Evolutionary conservation across 2,888 invertebrate species (phyloP).

Genomic region (Antheraea assamensis): DNA sequence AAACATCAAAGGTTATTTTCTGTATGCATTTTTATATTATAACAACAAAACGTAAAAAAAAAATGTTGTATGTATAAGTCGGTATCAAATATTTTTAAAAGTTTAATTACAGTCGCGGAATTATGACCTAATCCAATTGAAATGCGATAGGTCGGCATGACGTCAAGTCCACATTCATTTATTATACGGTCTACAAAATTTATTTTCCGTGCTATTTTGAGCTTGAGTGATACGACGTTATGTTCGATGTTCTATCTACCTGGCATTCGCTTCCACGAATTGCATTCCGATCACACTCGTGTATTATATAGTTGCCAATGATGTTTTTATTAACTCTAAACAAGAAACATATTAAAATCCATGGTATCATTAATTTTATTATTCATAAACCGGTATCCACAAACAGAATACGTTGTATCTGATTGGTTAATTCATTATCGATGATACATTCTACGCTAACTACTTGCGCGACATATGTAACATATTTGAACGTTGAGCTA

Average conservation of each 20-base stretch:
- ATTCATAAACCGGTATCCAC: no score
- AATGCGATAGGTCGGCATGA: not conserved
- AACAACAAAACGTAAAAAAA: not conserved
- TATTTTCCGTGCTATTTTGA: slow-evolving; percentile 2
- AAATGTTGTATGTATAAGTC: not conserved
- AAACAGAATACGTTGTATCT: no score
- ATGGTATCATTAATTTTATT: not conserved
- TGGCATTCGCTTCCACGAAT: slow-evolving; percentile 12
- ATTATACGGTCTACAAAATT: not conserved
- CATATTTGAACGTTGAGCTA: no score
- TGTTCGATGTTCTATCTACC: slow-evolving; percentile 10
- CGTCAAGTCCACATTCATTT: not conserved
- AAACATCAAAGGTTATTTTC: not conserved
- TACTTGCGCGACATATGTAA: no score
- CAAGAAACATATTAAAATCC: not conserved
- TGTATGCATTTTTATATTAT: not conserved
- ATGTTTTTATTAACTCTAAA: not conserved
- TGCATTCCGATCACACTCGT: slow-evolving; percentile 5
- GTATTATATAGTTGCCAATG: slow-evolving; percentile 6
- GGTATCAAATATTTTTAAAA: not conserved
- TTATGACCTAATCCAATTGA: not conserved
- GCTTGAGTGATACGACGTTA: not conserved
- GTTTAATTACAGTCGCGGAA: not conserved
- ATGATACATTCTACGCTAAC: not conserved
- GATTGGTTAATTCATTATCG: not conserved